These are phyloP conservation scores for Cyprinus carpio DNA, from an alignment of 2,113 vertebrate genomes.

Conservation along the genomic window DNA sequence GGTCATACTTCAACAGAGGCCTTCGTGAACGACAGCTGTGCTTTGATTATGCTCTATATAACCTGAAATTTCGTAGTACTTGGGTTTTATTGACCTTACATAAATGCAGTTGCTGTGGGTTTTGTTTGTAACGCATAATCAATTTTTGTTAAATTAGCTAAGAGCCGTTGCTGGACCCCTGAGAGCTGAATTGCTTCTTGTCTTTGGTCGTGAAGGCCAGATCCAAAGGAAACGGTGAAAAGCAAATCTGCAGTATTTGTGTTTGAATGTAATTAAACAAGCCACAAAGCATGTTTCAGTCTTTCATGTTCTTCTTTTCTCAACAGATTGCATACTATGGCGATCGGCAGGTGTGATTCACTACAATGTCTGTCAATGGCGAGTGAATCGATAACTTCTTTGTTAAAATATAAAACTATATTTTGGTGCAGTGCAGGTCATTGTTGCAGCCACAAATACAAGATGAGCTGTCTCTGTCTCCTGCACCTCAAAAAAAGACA, in stretches of 20 bases:
- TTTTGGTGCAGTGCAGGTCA: too few species aligned
- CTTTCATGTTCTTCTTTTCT: not conserved
- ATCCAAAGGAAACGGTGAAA: not conserved
- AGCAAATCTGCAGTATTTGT: not conserved
- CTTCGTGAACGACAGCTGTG: not conserved
- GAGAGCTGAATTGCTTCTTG: constrained; percentile 8
- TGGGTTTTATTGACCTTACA: constrained; percentile 23
- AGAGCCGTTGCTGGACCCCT: not conserved
- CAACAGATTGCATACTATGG: not conserved
- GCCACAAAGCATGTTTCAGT: not conserved
- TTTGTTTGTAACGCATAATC: constrained; percentile 25
- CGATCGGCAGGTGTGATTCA: not conserved
- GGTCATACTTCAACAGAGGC: not conserved
- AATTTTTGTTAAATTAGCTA: constrained; percentile 24
- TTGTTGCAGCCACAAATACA: too few species aligned
- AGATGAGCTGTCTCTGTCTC: too few species aligned
- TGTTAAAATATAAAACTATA: not conserved
- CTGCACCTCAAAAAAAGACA: too few species aligned
- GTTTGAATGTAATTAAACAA: constrained; percentile 15
- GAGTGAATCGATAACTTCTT: not conserved
- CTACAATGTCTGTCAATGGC: not conserved
- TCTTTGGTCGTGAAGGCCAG: not conserved
- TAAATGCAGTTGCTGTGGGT: constrained; percentile 16
- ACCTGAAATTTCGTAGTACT: not conserved
- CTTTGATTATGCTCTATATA: constrained; percentile 6